phyloP scores from a whole-genome alignment of 2,113 vertebrate genomes.

The Elaphurus davidianus region DNA sequence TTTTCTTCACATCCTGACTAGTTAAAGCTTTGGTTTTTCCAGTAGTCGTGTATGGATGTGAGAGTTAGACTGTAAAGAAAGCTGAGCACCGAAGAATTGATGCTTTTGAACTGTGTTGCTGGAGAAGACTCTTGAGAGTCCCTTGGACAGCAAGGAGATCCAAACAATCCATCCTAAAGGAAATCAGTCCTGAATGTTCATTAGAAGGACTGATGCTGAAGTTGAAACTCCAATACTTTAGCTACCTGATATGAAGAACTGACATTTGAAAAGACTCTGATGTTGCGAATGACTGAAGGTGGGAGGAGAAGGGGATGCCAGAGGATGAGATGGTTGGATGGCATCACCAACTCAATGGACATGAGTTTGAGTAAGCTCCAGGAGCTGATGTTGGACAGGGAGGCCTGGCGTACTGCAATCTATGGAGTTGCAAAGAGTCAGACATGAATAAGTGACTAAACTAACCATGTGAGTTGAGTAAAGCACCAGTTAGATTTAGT shows the following conservation, averaged over 20 bases:
- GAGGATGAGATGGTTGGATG: not conserved
- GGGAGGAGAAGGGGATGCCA: not conserved
- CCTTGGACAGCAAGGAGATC: not conserved
- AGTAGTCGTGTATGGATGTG: not conserved
- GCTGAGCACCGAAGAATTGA: not conserved
- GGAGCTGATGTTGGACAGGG: not conserved
- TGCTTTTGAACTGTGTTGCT: not conserved
- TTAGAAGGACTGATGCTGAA: not conserved
- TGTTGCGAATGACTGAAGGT: not conserved
- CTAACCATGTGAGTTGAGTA: not conserved
- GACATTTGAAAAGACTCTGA: not conserved
- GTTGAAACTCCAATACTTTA: not conserved
- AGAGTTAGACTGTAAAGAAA: not conserved
- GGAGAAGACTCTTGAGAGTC: not conserved
- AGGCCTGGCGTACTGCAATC: not conserved
- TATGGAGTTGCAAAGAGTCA: not conserved
- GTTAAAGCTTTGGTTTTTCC: not conserved
- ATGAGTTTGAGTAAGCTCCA: not conserved
- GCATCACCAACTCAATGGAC: not conserved
- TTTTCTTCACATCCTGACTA: not conserved
- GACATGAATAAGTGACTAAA: rapidly evolving
- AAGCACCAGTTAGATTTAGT: not conserved
- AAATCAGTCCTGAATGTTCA: not conserved
- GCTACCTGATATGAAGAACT: not conserved
- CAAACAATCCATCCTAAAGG: not conserved